Evolutionary conservation across 2,888 invertebrate genomes (phyloP).

Genomic region (Amiota mariae): DNA sequence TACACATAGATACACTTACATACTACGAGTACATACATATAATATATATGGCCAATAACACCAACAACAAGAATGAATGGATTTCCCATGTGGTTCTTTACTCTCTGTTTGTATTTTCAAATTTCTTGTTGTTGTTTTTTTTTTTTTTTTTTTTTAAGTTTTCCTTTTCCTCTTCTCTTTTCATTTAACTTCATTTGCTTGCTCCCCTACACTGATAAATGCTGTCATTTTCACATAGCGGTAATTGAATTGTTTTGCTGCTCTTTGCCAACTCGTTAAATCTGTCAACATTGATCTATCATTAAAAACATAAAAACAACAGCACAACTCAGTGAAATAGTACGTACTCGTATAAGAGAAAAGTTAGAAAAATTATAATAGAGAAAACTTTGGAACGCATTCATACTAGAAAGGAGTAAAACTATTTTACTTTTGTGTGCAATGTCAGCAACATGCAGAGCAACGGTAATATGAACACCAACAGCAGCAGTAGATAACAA

Average conservation of each 20-base stretch:
- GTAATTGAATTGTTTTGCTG: conserved; percentile 65
- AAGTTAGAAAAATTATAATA: background rate
- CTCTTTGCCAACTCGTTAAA: conserved; percentile 67
- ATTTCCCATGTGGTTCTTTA: background rate
- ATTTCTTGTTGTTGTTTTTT: background rate
- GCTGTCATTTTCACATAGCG: conserved; percentile 24
- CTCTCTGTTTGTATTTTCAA: background rate
- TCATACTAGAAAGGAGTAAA: background rate
- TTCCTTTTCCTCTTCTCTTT: too few species aligned
- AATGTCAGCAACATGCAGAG: background rate
- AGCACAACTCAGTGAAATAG: background rate
- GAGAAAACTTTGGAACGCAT: background rate
- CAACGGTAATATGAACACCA: background rate
- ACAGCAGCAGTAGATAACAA: background rate
- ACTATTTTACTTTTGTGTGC: background rate
- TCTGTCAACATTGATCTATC: conserved; percentile 67
- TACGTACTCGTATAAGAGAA: too few species aligned
- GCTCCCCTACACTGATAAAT: conserved; percentile 38
- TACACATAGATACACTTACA: background rate
- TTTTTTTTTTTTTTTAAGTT: background rate
- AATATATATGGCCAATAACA: too few species aligned
- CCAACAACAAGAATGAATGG: background rate
- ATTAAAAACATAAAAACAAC: conserved; percentile 32
- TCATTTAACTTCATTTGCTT: conserved; percentile 13
- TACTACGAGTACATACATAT: background rate